These are phyloP conservation scores for Agrochola litura DNA, from an alignment of 2,888 invertebrate genomes.

Conservation along the genomic window DNA sequence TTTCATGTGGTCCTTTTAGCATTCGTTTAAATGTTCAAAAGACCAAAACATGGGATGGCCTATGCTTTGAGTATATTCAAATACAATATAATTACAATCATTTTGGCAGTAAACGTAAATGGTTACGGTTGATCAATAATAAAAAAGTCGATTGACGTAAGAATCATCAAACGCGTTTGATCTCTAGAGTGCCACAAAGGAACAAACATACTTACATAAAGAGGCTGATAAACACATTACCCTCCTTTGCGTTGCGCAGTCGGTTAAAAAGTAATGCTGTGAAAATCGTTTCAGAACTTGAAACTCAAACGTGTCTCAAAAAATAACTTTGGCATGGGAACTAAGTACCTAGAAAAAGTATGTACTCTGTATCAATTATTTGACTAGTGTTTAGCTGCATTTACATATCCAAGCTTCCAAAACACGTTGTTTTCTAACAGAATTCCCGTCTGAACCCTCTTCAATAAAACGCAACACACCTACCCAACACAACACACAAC, in stretches of 20 bases:
- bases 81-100: neutral
- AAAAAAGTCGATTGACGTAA: no score
- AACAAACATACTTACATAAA: no score
- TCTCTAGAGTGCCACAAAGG: no score
- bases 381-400: neutral
- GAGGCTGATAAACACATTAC: no score
- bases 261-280: no score
- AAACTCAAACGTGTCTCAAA: neutral
- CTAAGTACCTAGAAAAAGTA: neutral
- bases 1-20: no score
- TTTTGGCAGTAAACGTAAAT: neutral
- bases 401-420: neutral
- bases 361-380: no score
- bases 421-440: no score
- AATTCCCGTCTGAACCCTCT: constrained; percentile 19
- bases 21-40: neutral
- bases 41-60: neutral
- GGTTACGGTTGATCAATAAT: neutral
- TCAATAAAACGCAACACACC: constrained; percentile 23
- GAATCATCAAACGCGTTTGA: no score
- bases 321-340: neutral
- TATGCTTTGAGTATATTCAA: neutral
- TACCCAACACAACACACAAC: constrained; percentile 50
- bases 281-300: neutral
- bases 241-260: no score